Percentiles rank a stretch among this genome's conserved stretches.
Conservation (phyloP, 2,888 invertebrate genomes). For the Incurvaria masculella region DNA sequence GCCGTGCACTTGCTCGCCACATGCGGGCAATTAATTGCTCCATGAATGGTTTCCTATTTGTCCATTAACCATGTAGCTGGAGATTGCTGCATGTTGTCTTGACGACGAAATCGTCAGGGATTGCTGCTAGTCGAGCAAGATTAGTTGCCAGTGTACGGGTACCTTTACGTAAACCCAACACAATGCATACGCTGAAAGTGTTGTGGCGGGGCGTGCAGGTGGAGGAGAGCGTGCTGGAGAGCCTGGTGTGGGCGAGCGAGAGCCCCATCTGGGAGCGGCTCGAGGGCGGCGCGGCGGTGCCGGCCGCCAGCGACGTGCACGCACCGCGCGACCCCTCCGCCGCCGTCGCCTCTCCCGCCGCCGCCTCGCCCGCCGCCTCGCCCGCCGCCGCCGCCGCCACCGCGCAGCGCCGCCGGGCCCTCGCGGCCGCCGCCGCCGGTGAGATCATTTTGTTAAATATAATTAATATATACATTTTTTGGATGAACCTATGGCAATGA, state of each 20-base stretch:
- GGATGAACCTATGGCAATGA: too few species aligned
- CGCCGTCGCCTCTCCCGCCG: slow-evolving; percentile 29
- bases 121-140: too few species aligned
- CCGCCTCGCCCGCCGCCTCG: slow-evolving; percentile 21
- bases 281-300: slow-evolving; percentile 39
- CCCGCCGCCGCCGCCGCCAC: neutral
- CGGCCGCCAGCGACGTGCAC: slow-evolving; percentile 37
- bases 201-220: slow-evolving; percentile 65
- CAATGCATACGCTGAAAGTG: slow-evolving; percentile 1
- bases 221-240: slow-evolving; percentile 92
- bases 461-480: too few species aligned
- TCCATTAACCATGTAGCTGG: too few species aligned
- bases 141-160: neutral
- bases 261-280: slow-evolving; percentile 89
- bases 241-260: slow-evolving; percentile 80
- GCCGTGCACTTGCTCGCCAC: too few species aligned
- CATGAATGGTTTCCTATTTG: too few species aligned
- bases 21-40: too few species aligned
- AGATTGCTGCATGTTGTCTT: too few species aligned
- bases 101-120: too few species aligned
- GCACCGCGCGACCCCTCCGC: slow-evolving; percentile 38
- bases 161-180: slow-evolving; percentile 2
- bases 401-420: neutral
- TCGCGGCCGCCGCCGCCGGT: neutral
- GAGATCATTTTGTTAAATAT: too few species aligned